phyloP scores from a whole-genome alignment of 2,113 vertebrate species.

The Pan troglodytes region NHGRI_mPanTro3-v2.1_pri NC_072408.2:31100501-31101000 shows the following conservation, averaged over 20 bases:
- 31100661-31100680: conserved; percentile 6
- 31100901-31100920: not conserved
- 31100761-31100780: not conserved
- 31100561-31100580: not conserved
- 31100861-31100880: not conserved
- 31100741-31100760: not conserved
- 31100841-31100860: not conserved
- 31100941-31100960: not conserved
- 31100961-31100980: not conserved
- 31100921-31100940: not conserved
- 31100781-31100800: not conserved
- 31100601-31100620: conserved; percentile 48
- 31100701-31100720: conserved; percentile 14
- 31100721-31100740: conserved; percentile 13
- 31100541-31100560: not conserved
- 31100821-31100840: not conserved
- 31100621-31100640: conserved; percentile 32
- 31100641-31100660: conserved; percentile 47
- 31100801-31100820: not conserved
- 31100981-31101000: no score
- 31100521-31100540: not conserved
- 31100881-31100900: not conserved
- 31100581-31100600: not conserved
- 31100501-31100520: not conserved
- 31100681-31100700: not conserved